Evolutionary conservation across 2,888 invertebrate genomes (phyloP).

Genomic region (Andrena haemorrhoa): DNA sequence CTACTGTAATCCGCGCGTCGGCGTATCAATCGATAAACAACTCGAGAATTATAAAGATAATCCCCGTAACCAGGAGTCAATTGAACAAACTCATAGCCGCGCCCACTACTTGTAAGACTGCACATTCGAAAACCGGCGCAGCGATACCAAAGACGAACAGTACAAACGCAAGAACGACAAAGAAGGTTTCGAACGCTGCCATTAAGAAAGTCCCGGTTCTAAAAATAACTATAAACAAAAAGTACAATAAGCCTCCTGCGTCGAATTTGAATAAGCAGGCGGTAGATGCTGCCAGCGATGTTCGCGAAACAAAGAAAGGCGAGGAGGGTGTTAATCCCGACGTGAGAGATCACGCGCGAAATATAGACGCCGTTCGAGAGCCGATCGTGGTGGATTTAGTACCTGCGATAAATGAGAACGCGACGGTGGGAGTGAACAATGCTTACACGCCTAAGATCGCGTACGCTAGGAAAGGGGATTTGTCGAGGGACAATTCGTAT

Average conservation of each 20-base stretch:
- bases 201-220: constrained; percentile 33
- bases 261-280: neutral
- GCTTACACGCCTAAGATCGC: constrained; percentile 7
- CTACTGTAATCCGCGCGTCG: neutral
- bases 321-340: neutral
- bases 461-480: constrained; percentile 40
- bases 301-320: neutral
- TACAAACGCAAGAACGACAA: neutral
- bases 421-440: neutral
- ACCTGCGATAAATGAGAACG: constrained; percentile 1
- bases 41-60: neutral
- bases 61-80: constrained; percentile 1
- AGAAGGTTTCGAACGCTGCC: neutral
- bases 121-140: neutral
- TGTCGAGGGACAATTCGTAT: constrained; percentile 40
- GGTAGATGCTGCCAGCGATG: neutral
- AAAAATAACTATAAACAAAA: constrained; percentile 45
- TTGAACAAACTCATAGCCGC: neutral
- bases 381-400: constrained; percentile 16
- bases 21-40: neutral
- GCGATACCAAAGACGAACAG: neutral
- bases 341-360: neutral
- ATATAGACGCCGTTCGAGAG: neutral
- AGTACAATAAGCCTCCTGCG: constrained; percentile 8
- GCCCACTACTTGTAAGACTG: neutral